Evolutionary conservation across 1,140 invertebrate species (phyloP), one percentile per base, ranked within the genome.

Genomic region (Scylla paramamosain): DNA sequence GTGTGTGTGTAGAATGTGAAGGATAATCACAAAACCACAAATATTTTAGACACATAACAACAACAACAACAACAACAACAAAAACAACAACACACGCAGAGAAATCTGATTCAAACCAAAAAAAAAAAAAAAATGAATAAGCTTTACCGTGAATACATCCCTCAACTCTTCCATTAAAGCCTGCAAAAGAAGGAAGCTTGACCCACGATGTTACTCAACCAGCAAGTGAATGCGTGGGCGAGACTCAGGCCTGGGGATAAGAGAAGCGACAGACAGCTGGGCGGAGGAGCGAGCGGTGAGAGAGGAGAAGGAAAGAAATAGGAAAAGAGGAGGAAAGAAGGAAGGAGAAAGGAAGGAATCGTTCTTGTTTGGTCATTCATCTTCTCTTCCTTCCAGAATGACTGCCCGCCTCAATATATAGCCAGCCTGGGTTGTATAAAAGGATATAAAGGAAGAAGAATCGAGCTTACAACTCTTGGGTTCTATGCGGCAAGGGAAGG

Each of bases 341-440:
- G 67, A 77, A n/a, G 25, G n/a, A n/a, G 6, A 8, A n/a, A 20
- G 67, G 25, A 77, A 77, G n/a, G 67, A n/a, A 7, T n/a, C 67
- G 67, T 77, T 77, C n/a, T n/a, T 77, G n/a, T 77, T 77, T 77
- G 67, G 67, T n/a, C 67, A 77, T 77, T 77, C 20, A 77, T 77
- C 67, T 77, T 77, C 20, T 77, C 52, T 77, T 20, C 16, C 67
- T 77, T n/a, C 67, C 4, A 77, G 67, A 77, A 77, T 77, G 67
- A 77, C 16, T 77, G 67, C 20, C 67, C 20, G 25, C 20, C 67
- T 25, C 67, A n/a, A 77, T 77, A n/a, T 77, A 77, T 77, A 77
- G 67, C 67, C 67, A 20, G 25, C 25, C 67, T 7, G 1, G 67
- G 67, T 20, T 16, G 20, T 16, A 59, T 59, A 59, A 59, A 59